Evolutionary conservation across 2,797 vertebrate genomes (phyloP).

Genomic region (Dromococcyx pavoninus): DNA sequence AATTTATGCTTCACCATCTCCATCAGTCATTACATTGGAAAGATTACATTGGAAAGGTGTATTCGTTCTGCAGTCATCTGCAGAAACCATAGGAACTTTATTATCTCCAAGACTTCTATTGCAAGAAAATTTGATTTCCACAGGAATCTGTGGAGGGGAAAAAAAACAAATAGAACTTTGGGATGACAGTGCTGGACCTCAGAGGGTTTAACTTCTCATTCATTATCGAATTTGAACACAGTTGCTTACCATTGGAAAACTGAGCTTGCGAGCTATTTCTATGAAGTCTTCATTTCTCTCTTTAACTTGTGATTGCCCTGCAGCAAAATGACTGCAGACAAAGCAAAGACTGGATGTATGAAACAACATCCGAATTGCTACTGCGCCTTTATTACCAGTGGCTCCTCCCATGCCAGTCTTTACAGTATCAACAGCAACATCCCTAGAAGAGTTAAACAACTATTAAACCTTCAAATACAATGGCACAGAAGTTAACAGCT

Average conservation of each 20-base stretch:
- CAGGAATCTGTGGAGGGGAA: not conserved
- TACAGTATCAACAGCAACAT: conserved; percentile 95
- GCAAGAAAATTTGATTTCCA: not conserved
- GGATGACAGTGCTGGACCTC: not conserved
- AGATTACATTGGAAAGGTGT: not conserved
- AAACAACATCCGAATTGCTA: conserved; percentile 95
- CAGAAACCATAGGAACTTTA: not conserved
- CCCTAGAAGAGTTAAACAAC: conserved; percentile 76
- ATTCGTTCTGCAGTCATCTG: not conserved
- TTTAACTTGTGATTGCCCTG: conserved; percentile 97
- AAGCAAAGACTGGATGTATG: conserved; percentile 98
- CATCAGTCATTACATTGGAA: not conserved
- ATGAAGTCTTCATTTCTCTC: conserved; percentile 96
- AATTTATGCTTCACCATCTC: not conserved
- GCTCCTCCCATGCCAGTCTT: conserved; percentile 99
- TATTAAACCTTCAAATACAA: not conserved
- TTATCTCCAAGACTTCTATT: not conserved
- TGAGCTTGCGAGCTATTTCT: conserved; percentile 93
- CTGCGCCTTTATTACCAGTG: conserved; percentile 96
- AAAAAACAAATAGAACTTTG: not conserved
- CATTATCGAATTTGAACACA: not conserved
- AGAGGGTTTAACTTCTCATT: not conserved
- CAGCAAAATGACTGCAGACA: conserved; percentile 97
- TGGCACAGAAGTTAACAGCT: not conserved
- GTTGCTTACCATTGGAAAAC: conserved; percentile 92